phyloP scores from a whole-genome alignment of 1,140 invertebrate genomes.

The Vanessa tameamea region DNA sequence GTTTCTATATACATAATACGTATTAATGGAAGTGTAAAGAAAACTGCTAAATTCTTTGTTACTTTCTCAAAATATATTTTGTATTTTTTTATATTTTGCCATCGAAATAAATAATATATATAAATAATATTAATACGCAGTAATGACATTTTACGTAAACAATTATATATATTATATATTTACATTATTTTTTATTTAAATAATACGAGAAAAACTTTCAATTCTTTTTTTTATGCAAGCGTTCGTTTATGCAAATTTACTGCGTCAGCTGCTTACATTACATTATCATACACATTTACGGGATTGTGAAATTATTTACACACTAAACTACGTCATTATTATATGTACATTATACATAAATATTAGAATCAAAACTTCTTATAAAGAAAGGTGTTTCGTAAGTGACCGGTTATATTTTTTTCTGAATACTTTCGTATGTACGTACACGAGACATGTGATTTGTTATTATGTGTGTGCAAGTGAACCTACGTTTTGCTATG shows the following conservation, averaged over 20 bases:
- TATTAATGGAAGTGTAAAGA: too few relatives aligned
- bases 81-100: too few relatives aligned
- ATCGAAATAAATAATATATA: too few relatives aligned
- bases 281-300: neutral
- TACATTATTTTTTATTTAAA: neutral
- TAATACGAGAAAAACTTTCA: neutral
- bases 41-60: too few relatives aligned
- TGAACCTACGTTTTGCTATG: neutral
- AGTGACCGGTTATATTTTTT: constrained; percentile 22
- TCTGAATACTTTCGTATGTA: constrained; percentile 12
- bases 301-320: constrained; percentile 26
- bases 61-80: too few relatives aligned
- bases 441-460: constrained; percentile 9
- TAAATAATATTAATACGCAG: too few relatives aligned
- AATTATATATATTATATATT: neutral
- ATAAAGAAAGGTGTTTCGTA: constrained; percentile 29
- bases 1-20: too few relatives aligned
- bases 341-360: constrained; percentile 1
- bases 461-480: constrained; percentile 3
- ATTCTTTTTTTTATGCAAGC: neutral
- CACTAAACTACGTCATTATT: neutral
- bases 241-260: constrained; percentile 20
- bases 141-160: too few relatives aligned
- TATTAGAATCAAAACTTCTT: constrained; percentile 12
- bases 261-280: constrained; percentile 7